Evolutionary conservation across 2,797 vertebrate genomes (phyloP).

Genomic region (Sebastolobus altivelis): DNA sequence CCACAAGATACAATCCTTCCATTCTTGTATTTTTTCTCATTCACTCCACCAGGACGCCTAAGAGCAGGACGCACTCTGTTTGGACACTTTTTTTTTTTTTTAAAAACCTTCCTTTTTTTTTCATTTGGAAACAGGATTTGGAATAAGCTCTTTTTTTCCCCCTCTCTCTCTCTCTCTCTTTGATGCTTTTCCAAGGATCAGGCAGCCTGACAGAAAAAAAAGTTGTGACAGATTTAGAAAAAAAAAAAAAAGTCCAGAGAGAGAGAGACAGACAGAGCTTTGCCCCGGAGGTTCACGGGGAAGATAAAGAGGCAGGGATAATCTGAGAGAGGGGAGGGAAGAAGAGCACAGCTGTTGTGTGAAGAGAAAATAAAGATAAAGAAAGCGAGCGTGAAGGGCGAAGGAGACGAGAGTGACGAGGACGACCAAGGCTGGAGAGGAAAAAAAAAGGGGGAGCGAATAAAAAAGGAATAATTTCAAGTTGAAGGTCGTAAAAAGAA

Average conservation of each 20-base stretch:
- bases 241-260: slow-evolving; percentile 8
- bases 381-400: slow-evolving; percentile 70
- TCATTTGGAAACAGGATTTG: slow-evolving; percentile 51
- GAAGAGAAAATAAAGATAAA: slow-evolving; percentile 72
- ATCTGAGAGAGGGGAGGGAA: slow-evolving; percentile 53
- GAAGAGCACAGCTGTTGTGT: slow-evolving; percentile 70
- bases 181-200: slow-evolving; percentile 55
- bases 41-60: slow-evolving; percentile 63
- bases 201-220: slow-evolving; percentile 35
- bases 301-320: slow-evolving; percentile 61
- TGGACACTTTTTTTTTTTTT: slow-evolving; percentile 30
- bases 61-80: slow-evolving; percentile 55
- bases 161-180: slow-evolving; percentile 25
- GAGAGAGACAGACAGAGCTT: slow-evolving; percentile 37
- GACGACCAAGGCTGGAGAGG: slow-evolving; percentile 45
- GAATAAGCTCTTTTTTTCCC: slow-evolving; percentile 40
- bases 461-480: slow-evolving; percentile 16
- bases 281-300: slow-evolving; percentile 59
- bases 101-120: background rate
- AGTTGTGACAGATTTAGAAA: slow-evolving; percentile 65
- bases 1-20: slow-evolving; percentile 73
- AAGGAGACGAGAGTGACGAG: slow-evolving; percentile 45
- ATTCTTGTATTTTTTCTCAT: slow-evolving; percentile 70
- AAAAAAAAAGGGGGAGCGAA: background rate
- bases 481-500: slow-evolving; percentile 33